Evolutionary conservation across 2,113 vertebrate species (phyloP).

Genomic region (Turdus rufiventris): DNA sequence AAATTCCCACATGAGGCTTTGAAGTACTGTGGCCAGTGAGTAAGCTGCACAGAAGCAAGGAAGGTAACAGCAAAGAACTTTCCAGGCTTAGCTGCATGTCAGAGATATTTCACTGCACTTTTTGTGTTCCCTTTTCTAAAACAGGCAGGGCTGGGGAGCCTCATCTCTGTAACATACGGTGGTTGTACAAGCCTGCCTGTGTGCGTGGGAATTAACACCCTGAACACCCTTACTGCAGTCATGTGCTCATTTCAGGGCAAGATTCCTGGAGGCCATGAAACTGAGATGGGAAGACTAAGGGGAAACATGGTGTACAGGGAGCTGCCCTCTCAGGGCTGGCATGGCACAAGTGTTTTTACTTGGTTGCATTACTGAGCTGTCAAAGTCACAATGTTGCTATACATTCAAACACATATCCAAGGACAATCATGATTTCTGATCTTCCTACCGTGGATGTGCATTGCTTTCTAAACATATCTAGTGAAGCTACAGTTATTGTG

Average conservation of each 20-base stretch:
- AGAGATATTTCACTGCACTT: not conserved
- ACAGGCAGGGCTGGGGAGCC: not conserved
- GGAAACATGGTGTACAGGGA: not conserved
- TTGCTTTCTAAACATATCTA: not conserved
- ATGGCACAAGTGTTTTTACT: not conserved
- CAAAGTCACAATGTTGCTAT: not conserved
- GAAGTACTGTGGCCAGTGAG: not conserved
- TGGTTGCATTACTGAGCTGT: not conserved
- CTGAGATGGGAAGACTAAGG: not conserved
- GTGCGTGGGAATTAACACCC: not conserved
- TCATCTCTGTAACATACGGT: not conserved
- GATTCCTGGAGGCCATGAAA: slow-evolving; percentile 28
- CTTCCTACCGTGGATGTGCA: not conserved
- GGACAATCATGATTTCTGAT: not conserved
- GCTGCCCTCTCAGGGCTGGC: not conserved
- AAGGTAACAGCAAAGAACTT: not conserved
- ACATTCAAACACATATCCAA: not conserved
- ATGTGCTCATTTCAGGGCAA: not conserved
- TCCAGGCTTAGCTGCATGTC: not conserved
- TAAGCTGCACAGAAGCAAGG: not conserved
- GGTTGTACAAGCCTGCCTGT: not conserved
- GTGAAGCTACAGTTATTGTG: not conserved
- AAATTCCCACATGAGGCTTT: not conserved
- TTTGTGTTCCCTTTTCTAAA: not conserved
- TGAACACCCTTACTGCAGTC: not conserved